A percentile compares a stretch with the other conserved stretches of the same genome.
Evolutionary conservation across 2,797 vertebrate species (phyloP).

Genomic region (Choloepus didactylus): DNA sequence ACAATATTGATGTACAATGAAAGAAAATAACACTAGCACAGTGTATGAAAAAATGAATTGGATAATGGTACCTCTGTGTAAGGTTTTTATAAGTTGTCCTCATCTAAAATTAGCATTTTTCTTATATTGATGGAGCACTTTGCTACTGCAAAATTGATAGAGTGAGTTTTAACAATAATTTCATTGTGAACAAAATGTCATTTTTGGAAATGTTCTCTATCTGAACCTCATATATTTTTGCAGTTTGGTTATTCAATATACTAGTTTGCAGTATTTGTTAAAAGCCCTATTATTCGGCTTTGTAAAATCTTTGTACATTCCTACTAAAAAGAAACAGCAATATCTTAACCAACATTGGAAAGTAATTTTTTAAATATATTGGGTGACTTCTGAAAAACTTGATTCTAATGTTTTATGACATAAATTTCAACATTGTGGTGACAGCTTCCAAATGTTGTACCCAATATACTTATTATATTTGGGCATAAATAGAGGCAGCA

Average conservation of each 20-base stretch:
- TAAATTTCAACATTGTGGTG: constrained; percentile 66
- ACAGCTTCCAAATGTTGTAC: constrained; percentile 65
- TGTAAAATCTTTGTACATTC: constrained; percentile 66
- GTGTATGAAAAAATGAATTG: constrained; percentile 82
- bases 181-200: constrained; percentile 79
- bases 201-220: constrained; percentile 83
- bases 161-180: constrained; percentile 85
- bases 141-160: constrained; percentile 82
- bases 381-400: constrained; percentile 43
- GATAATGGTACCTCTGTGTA: constrained; percentile 81
- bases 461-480: not conserved
- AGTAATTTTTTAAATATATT: constrained; percentile 63
- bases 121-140: constrained; percentile 81
- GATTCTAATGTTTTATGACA: not conserved
- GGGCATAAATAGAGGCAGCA: not conserved
- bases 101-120: constrained; percentile 85
- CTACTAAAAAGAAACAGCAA: constrained; percentile 52
- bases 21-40: constrained; percentile 79
- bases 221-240: constrained; percentile 79
- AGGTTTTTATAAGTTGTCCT: constrained; percentile 82
- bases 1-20: constrained; percentile 83
- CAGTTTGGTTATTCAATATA: constrained; percentile 79
- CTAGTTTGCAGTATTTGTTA: constrained; percentile 76
- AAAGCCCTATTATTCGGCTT: constrained; percentile 78
- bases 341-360: constrained; percentile 66